Evolutionary conservation across 2,797 vertebrate genomes (phyloP).

Genomic region (Bufotes viridis): DNA sequence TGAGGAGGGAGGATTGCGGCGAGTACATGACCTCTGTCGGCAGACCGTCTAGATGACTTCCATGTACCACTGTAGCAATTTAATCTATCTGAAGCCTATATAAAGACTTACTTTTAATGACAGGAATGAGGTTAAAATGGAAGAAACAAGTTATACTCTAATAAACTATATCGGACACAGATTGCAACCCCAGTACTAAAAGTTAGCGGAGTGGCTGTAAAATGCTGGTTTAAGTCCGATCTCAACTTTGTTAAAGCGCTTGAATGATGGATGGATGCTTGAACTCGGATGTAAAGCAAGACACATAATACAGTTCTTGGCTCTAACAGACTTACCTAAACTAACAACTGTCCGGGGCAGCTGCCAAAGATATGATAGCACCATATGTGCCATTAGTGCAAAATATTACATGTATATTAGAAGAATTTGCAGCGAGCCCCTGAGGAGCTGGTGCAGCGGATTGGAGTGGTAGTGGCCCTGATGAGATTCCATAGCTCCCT

Average conservation of each 20-base stretch:
- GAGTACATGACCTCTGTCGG: not conserved
- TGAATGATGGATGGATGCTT: not conserved
- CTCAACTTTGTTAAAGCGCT: constrained; percentile 9
- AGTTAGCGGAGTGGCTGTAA: not conserved
- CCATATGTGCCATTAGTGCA: not conserved
- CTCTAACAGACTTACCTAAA: not conserved
- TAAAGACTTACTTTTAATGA: not conserved
- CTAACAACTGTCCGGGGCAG: not conserved
- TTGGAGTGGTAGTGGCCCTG: too few relatives aligned
- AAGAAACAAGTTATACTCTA: not conserved
- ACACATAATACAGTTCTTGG: not conserved
- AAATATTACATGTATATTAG: not conserved
- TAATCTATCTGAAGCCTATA: not conserved
- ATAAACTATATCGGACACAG: not conserved
- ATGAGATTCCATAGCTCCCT: too few relatives aligned
- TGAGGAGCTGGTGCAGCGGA: too few relatives aligned
- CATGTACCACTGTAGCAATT: not conserved
- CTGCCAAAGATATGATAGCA: not conserved
- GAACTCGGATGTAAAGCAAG: constrained; percentile 1
- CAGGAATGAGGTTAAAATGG: not conserved
- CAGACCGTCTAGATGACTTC: not conserved
- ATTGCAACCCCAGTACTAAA: not conserved
- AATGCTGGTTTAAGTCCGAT: not conserved
- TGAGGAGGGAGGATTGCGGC: not conserved
- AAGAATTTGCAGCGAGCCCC: not conserved